Evolutionary conservation across 2,113 vertebrate species (phyloP).

Genomic region (Upupa epops): DNA sequence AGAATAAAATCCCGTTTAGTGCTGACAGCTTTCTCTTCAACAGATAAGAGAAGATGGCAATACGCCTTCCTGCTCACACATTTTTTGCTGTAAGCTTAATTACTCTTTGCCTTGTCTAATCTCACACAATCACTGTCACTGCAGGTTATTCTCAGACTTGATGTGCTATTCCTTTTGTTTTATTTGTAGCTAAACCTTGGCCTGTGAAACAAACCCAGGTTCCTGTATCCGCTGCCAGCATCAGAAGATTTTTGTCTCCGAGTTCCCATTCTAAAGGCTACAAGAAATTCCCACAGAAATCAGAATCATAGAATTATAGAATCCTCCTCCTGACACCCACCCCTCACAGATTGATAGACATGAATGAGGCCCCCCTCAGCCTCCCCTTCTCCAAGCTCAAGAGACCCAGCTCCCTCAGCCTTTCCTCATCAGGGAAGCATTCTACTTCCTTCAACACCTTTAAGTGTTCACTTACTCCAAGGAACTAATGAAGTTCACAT

Average conservation of each 20-base stretch:
- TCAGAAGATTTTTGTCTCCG: not conserved
- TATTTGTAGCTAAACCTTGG: not conserved
- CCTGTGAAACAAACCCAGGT: not conserved
- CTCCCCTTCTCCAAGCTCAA: too few species aligned
- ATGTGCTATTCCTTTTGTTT: not conserved
- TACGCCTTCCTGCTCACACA: not conserved
- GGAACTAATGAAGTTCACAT: not conserved
- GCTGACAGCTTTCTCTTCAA: not conserved
- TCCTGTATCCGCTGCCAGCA: not conserved
- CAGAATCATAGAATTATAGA: too few species aligned
- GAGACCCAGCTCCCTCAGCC: too few species aligned
- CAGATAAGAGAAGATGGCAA: not conserved
- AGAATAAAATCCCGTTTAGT: slow-evolving; percentile 7
- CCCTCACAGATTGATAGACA: too few species aligned
- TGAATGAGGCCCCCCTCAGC: too few species aligned
- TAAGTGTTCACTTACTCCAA: too few species aligned
- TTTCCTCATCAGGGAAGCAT: too few species aligned
- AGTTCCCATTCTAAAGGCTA: not conserved
- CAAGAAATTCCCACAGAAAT: not conserved
- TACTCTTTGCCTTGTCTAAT: not conserved
- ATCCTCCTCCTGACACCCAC: too few species aligned
- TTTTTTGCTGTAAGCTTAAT: not conserved
- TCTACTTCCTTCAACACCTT: too few species aligned
- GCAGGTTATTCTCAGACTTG: not conserved
- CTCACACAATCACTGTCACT: not conserved